Evolutionary conservation across 2,113 vertebrate species (phyloP).

Genomic region (Coracopsis vasa): DNA sequence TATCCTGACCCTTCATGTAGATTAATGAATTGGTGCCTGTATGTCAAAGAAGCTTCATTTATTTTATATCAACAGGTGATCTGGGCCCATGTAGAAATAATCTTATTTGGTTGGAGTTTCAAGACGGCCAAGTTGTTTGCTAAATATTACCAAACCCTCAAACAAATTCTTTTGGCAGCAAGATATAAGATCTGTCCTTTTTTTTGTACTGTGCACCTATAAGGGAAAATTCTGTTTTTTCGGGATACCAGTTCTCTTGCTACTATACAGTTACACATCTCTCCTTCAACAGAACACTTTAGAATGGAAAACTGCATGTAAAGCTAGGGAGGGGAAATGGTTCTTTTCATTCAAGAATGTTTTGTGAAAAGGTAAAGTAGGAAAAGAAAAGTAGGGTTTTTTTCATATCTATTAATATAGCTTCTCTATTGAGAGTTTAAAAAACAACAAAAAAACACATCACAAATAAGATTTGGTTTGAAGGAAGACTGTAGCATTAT

Average conservation of each 20-base stretch:
- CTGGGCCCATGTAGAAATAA: not conserved
- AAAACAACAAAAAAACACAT: accelerated
- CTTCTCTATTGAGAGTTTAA: not conserved
- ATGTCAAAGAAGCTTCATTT: not conserved
- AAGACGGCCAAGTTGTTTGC: not conserved
- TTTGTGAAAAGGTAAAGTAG: not conserved
- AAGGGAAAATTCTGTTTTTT: not conserved
- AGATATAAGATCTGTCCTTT: not conserved
- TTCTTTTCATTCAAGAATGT: not conserved
- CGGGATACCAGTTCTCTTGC: not conserved
- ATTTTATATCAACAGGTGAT: not conserved
- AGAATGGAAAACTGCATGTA: not conserved
- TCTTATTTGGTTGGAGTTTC: not conserved
- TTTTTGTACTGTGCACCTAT: not conserved
- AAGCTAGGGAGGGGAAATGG: not conserved
- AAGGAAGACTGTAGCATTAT: not conserved
- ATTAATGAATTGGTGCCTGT: not conserved
- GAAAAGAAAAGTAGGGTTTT: not conserved
- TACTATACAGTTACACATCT: not conserved
- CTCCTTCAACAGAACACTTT: not conserved
- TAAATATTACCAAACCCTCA: not conserved
- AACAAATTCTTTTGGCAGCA: not conserved
- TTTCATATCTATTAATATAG: not conserved
- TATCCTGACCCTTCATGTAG: not conserved
- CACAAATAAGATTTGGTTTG: not conserved